phyloP scores from a whole-genome alignment of 2,797 vertebrate species.

The Malurus leucopterus region DNA sequence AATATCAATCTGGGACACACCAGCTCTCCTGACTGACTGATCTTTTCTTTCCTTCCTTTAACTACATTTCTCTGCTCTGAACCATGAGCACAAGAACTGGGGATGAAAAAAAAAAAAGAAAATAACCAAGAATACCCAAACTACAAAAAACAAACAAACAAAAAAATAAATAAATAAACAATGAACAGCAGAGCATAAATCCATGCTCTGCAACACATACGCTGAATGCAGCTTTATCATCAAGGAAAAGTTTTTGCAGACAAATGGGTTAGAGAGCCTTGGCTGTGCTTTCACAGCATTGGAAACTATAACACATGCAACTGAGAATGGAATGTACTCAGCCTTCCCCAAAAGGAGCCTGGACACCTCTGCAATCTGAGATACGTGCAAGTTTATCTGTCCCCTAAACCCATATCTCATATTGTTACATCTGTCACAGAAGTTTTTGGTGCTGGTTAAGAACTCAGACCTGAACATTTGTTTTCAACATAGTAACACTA shows the following conservation, averaged over 20 bases:
- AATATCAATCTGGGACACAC: neutral
- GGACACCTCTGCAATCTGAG: neutral
- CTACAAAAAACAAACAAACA: neutral
- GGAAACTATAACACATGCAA: neutral
- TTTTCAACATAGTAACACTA: neutral
- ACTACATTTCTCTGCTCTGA: neutral
- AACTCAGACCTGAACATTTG: neutral
- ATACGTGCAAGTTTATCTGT: neutral
- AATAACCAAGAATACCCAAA: too few species aligned
- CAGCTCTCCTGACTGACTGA: neutral
- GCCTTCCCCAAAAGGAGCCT: neutral
- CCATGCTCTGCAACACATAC: neutral
- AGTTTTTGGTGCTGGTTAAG: neutral
- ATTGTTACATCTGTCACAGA: rapidly evolving
- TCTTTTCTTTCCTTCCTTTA: neutral
- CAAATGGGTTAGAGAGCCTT: neutral
- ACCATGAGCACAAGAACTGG: neutral
- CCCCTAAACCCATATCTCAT: rapidly evolving
- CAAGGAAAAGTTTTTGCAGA: neutral
- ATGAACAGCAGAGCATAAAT: neutral
- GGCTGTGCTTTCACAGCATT: neutral
- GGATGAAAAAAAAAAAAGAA: too few species aligned
- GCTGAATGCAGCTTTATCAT: neutral
- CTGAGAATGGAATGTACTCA: neutral
- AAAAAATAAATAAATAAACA: neutral